A percentile compares a stretch with the other conserved stretches of the same genome.
Evolutionary conservation across 1,140 invertebrate genomes (phyloP).

Genomic region (Steinernema feltiae): DNA sequence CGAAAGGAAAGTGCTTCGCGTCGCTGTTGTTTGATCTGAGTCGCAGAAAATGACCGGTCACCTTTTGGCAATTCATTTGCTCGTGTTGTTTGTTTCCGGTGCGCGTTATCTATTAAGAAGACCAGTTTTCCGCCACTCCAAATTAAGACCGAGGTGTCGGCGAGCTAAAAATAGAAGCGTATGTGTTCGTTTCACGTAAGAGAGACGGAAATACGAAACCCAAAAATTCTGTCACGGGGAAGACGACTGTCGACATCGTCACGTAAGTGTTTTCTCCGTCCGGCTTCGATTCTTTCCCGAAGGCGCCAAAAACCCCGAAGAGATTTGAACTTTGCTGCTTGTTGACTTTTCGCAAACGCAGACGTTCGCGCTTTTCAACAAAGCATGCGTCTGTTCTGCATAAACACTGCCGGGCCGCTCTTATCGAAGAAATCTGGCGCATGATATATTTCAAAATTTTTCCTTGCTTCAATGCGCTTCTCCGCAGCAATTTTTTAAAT

Average conservation of each 20-base stretch:
- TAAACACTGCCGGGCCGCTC: too few species aligned
- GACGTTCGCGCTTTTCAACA: background rate
- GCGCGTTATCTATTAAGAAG: background rate
- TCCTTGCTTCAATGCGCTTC: background rate
- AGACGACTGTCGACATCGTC: too few species aligned
- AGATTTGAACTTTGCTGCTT: too few species aligned
- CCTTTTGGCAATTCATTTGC: background rate
- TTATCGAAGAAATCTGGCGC: background rate
- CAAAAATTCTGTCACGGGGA: too few species aligned
- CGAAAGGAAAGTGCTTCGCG: background rate
- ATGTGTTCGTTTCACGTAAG: background rate
- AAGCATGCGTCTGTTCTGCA: background rate
- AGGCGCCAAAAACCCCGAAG: too few species aligned
- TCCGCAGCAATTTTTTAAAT: too few species aligned
- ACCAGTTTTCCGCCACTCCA: background rate
- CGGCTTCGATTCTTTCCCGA: too few species aligned
- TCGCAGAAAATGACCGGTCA: conserved; percentile 15
- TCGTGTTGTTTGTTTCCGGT: conserved; percentile 6
- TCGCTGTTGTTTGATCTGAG: background rate
- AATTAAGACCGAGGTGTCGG: background rate
- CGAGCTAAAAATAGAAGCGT: background rate
- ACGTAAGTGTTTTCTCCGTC: too few species aligned
- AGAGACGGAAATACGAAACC: too few species aligned
- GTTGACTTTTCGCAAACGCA: too few species aligned
- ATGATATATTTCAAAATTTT: background rate